These are phyloP conservation scores for Brachionus plicatilis DNA, from an alignment of 1,140 invertebrate genomes.

Conservation along the genomic window DNA sequence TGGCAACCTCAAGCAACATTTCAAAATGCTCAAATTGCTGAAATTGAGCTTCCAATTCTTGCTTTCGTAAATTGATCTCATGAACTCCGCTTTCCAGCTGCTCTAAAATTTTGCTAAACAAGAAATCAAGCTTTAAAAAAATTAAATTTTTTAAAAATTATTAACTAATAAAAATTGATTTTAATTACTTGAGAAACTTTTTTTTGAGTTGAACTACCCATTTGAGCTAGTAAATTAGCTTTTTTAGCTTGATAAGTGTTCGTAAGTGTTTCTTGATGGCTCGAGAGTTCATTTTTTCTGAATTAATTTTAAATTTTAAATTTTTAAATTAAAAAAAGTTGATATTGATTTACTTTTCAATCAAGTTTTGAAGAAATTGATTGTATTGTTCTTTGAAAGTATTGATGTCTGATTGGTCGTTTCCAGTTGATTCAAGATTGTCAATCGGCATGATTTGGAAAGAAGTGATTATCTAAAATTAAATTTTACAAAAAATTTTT, in stretches of 20 bases:
- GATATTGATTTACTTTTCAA: conserved; percentile 9
- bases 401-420: neutral
- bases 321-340: neutral
- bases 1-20: neutral
- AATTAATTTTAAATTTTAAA: neutral
- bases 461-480: neutral
- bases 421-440: neutral
- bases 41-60: neutral
- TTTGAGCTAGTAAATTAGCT: neutral
- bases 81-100: neutral
- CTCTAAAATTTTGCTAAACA: neutral
- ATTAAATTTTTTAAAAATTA: neutral
- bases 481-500: neutral
- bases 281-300: neutral
- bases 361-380: neutral
- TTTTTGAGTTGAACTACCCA: neutral
- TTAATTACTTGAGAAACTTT: neutral
- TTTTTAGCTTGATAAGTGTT: neutral
- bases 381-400: neutral
- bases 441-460: neutral
- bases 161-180: no score
- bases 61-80: neutral
- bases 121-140: neutral
- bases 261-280: neutral
- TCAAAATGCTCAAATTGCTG: neutral